These are phyloP conservation scores for Heteromormyrus szaboi DNA, from an alignment of 2,797 vertebrate genomes.

Conservation along the genomic window DNA sequence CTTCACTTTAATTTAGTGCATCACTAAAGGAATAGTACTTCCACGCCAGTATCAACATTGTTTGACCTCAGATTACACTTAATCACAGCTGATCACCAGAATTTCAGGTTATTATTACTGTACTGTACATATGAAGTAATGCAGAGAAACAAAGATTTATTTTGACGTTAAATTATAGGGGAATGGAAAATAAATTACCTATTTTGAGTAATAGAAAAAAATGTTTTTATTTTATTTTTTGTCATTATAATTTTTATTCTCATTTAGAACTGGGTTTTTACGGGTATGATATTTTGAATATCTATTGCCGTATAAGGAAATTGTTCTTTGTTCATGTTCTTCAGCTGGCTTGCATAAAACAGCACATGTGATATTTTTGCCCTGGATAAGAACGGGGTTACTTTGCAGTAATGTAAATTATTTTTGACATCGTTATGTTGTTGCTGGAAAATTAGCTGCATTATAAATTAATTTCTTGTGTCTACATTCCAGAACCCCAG, in stretches of 20 bases:
- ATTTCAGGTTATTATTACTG: neutral
- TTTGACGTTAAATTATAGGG: neutral
- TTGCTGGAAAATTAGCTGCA: neutral
- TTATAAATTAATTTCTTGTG: neutral
- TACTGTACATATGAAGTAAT: neutral
- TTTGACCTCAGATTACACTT: neutral
- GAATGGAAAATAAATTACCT: neutral
- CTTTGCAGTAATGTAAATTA: neutral
- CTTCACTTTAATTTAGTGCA: neutral
- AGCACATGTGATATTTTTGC: neutral
- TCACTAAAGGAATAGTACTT: neutral
- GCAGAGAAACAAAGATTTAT: neutral
- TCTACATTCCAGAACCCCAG: neutral
- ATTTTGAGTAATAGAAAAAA: neutral
- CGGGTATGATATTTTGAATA: neutral
- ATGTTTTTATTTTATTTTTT: neutral
- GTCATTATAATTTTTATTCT: neutral
- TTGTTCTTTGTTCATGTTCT: neutral
- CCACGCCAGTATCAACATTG: neutral
- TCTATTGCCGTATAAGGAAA: neutral
- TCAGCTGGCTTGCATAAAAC: neutral
- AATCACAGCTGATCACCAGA: neutral
- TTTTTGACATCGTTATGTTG: neutral
- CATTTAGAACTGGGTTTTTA: neutral
- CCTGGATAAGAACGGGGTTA: neutral